A percentile compares a stretch with the other conserved stretches of the same genome.
phyloP scores from a whole-genome alignment of 2,888 invertebrate species.

The Agrotis clavis region DNA sequence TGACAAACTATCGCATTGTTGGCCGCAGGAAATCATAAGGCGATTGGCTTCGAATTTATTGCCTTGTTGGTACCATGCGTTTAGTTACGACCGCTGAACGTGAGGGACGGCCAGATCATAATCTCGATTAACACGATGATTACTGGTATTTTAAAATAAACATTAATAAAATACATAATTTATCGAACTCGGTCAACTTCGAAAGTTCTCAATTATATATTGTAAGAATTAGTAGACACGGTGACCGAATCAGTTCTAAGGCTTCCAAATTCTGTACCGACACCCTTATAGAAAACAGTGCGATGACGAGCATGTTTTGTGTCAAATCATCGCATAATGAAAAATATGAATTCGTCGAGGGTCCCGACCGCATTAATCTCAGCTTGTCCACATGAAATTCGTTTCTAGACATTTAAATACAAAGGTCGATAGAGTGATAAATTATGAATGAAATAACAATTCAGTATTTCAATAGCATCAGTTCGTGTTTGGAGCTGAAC shows the following conservation, averaged over 20 bases:
- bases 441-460: conserved; percentile 88
- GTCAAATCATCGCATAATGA: conserved; percentile 86
- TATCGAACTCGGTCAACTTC: conserved; percentile 30
- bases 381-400: conserved; percentile 80
- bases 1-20: conserved; percentile 86
- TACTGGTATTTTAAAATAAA: conserved; percentile 59
- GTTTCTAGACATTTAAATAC: conserved; percentile 86
- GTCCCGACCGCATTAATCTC: conserved; percentile 80
- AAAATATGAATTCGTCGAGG: conserved; percentile 84
- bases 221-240: background rate
- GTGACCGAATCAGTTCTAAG: conserved; percentile 60
- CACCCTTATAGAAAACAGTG: conserved; percentile 81
- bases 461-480: conserved; percentile 74
- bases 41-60: conserved; percentile 81
- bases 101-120: conserved; percentile 66
- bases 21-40: conserved; percentile 83
- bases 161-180: conserved; percentile 50
- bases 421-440: conserved; percentile 87
- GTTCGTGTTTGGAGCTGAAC: conserved; percentile 80
- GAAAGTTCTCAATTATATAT: conserved; percentile 30
- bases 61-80: conserved; percentile 70
- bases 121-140: conserved; percentile 68
- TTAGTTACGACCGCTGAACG: conserved; percentile 68
- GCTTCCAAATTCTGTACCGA: conserved; percentile 69
- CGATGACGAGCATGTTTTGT: conserved; percentile 83